Evolutionary conservation across 2,888 invertebrate genomes (phyloP).

Genomic region (Drosophila suboccidentalis): DNA sequence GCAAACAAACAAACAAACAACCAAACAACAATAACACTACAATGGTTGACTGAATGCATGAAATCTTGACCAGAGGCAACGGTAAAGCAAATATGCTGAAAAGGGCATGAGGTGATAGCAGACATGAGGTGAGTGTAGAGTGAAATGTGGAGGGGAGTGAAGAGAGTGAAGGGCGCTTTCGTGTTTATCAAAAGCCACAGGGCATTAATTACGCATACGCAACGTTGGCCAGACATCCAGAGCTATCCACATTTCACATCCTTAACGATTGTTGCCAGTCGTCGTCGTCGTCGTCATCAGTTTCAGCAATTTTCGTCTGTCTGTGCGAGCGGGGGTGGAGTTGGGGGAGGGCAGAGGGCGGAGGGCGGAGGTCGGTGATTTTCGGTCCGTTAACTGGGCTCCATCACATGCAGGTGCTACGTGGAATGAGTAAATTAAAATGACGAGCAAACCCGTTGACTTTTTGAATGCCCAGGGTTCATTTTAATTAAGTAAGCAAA

Average conservation of each 20-base stretch:
- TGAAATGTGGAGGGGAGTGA: background rate
- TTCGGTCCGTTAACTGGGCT: slow-evolving; percentile 53
- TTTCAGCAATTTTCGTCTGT: slow-evolving; percentile 3
- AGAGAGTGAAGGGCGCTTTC: slow-evolving; percentile 15
- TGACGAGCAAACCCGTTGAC: slow-evolving; percentile 51
- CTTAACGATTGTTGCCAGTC: slow-evolving; percentile 41
- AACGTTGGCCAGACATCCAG: slow-evolving; percentile 49
- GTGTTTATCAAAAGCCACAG: slow-evolving; percentile 69
- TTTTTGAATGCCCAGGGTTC: slow-evolving; percentile 67
- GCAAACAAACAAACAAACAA: slow-evolving; percentile 35
- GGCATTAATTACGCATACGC: slow-evolving; percentile 78
- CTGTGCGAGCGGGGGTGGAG: too few relatives aligned
- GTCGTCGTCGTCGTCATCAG: slow-evolving; percentile 17
- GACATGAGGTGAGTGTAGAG: slow-evolving; percentile 3
- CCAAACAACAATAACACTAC: slow-evolving; percentile 55
- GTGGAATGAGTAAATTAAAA: slow-evolving; percentile 11
- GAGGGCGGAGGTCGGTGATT: background rate
- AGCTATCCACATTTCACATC: background rate
- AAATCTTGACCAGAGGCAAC: slow-evolving; percentile 62
- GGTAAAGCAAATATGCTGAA: slow-evolving; percentile 41
- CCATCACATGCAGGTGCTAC: slow-evolving; percentile 40
- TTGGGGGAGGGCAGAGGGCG: background rate
- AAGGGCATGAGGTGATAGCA: slow-evolving; percentile 8
- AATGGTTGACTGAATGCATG: slow-evolving; percentile 58
- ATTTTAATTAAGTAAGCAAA: slow-evolving; percentile 60